phyloP scores from a whole-genome alignment of 2,888 invertebrate genomes.

The Enchytraeus crypticus region DNA sequence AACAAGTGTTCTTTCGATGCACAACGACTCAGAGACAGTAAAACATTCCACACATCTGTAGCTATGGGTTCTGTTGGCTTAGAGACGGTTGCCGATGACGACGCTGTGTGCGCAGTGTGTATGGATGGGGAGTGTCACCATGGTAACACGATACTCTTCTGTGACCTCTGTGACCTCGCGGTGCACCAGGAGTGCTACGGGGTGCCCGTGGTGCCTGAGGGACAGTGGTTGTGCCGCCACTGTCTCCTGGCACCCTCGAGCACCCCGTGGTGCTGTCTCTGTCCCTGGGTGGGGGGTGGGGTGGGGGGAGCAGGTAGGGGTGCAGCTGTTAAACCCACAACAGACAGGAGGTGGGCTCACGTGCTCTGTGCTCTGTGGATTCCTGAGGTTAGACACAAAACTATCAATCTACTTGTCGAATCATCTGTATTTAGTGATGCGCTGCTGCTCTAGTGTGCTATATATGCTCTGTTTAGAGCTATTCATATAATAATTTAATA shows the following conservation, averaged over 20 bases:
- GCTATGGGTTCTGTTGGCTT: too few species aligned
- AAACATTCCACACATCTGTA: too few species aligned
- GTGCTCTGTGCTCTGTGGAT: conserved; percentile 99
- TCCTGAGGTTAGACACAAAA: conserved; percentile 82
- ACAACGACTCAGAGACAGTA: too few species aligned
- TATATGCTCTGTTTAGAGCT: too few species aligned
- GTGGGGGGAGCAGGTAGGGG: conserved; percentile 62
- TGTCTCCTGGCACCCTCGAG: conserved; percentile 88
- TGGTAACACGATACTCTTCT: conserved; percentile 94
- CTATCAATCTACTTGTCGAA: too few species aligned
- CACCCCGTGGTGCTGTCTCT: conserved; percentile 91
- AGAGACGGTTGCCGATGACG: too few species aligned
- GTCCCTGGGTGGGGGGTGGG: conserved; percentile 93
- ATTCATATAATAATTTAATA: too few species aligned
- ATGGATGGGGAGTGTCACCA: conserved; percentile 98
- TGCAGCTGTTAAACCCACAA: conserved; percentile 79
- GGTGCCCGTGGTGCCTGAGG: conserved; percentile 91
- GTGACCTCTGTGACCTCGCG: conserved; percentile 98
- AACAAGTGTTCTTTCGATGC: too few species aligned
- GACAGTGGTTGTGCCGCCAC: conserved; percentile 92
- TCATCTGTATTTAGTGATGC: too few species aligned
- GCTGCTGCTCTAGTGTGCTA: too few species aligned
- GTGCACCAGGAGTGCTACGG: conserved; percentile 98
- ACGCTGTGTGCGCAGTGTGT: conserved; percentile 97
- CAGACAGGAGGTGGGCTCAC: conserved; percentile 91